Evolutionary conservation across 2,888 invertebrate genomes (phyloP), one percentile per base, ranked within the genome.

Genomic region (Anagyrus pseudococci): DNA sequence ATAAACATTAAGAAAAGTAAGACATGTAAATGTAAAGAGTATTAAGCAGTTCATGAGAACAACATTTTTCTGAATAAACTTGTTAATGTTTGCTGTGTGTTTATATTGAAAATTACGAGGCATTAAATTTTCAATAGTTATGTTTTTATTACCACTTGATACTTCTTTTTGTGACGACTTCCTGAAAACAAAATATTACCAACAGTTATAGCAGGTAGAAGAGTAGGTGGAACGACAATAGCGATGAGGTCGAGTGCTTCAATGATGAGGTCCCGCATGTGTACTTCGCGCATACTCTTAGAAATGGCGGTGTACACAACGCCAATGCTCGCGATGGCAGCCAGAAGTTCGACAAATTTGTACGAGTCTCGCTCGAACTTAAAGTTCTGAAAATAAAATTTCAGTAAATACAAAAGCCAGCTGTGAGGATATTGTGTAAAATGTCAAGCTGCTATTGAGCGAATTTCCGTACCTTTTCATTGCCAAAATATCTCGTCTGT

Each of bases 121-220:
- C 68, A 74, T 40, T 50, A 72, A 65, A 72, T 71, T 72, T 69
- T 72, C 75, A 69, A 72, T 68, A 56, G 70, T 15, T 44, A 44
- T 57, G 40, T 22, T 57, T 68, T 77, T 80, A 75, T 75, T 80
- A 80, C 80, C 80, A 79, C 76, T 78, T 69, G 73, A 69, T 62
- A 75, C 71, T 72, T 79, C 80, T 62, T 80, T 80, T 78, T 79
- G 69, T 80, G 80, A 46, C 80, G 75, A 65, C 75, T 80, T 47
- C 80, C 80, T 80, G 68, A 15, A 73, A 71, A 58, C 63, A 50
- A 37, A 56, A 55, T 25, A 46, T 44, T 23, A n/a, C 97, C 97
- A 1, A 96, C 94, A 0, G 96, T 96, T 96, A 97, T 96, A 63
- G 97, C 98, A 43, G 96, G 96, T 1, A 96, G 98, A 47, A 98